A percentile compares a stretch with the other conserved stretches of the same genome.
Conservation (phyloP, 2,113 vertebrate genomes). For the Limanda limanda region DNA sequence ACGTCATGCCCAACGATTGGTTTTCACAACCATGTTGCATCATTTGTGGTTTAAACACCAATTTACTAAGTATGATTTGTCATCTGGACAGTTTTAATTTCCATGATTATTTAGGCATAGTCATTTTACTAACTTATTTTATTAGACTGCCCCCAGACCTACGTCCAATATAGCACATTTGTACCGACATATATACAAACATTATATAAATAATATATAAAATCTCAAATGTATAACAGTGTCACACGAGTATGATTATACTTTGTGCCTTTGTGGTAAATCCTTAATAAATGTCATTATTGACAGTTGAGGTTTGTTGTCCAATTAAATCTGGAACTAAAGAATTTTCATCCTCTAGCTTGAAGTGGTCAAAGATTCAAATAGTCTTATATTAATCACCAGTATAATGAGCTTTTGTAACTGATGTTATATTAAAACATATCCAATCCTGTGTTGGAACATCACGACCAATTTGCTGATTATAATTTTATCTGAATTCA, state of each 20-base stretch:
- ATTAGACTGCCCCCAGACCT: neutral
- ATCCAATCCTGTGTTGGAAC: conserved; percentile 40
- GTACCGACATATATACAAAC: neutral
- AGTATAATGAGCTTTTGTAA: conserved; percentile 17
- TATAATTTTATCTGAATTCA: conserved; percentile 65
- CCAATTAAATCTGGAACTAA: neutral
- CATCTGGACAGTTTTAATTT: neutral
- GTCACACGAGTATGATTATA: neutral
- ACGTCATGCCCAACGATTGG: neutral
- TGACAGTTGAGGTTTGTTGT: neutral
- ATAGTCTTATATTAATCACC: neutral
- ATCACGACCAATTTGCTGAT: conserved; percentile 58
- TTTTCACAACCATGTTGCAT: neutral
- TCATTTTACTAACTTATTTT: neutral
- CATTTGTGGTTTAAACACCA: neutral
- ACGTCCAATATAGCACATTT: neutral
- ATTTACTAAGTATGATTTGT: neutral
- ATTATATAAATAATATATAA: neutral
- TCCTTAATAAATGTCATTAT: neutral
- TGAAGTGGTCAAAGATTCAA: conserved; percentile 16
- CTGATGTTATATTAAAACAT: conserved; percentile 47
- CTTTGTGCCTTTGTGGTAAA: too few species aligned
- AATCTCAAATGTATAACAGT: neutral
- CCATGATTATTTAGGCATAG: neutral
- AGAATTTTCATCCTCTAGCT: neutral